Percentiles rank a stretch among this genome's conserved stretches.
Evolutionary conservation across 2,113 vertebrate genomes (phyloP).

Genomic region (Anhinga rufa): DNA sequence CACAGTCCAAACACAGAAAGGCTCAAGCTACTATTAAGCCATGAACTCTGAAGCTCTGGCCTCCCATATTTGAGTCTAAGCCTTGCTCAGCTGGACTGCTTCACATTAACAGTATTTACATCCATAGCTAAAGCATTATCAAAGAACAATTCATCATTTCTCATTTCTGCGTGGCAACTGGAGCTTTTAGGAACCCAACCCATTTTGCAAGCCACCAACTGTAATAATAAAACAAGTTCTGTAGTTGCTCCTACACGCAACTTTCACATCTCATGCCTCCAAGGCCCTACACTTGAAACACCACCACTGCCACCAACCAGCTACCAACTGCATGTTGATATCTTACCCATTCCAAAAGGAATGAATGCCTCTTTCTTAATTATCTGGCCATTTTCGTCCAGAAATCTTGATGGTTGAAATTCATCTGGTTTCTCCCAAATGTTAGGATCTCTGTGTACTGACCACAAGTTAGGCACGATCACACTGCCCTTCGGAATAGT

Average conservation of each 20-base stretch:
- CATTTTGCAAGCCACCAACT: not conserved
- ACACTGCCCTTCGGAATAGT: conserved; percentile 91
- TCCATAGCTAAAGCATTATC: not conserved
- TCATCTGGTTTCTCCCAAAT: conserved; percentile 88
- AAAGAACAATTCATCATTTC: not conserved
- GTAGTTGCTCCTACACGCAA: not conserved
- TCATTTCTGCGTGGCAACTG: not conserved
- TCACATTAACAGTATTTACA: not conserved
- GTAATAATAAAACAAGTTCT: not conserved
- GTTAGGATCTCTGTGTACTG: conserved; percentile 87
- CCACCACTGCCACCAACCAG: not conserved
- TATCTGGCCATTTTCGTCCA: conserved; percentile 84
- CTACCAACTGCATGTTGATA: not conserved
- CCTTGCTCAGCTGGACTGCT: not conserved
- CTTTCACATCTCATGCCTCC: not conserved
- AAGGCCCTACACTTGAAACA: not conserved
- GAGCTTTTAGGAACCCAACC: not conserved
- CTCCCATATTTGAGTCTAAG: not conserved
- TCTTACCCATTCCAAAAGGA: conserved; percentile 92
- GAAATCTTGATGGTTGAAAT: conserved; percentile 86
- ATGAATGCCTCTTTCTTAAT: conserved; percentile 88
- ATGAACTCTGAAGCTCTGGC: not conserved
- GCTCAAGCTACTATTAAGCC: not conserved
- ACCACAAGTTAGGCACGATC: conserved; percentile 89
- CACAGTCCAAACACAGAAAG: not conserved